These are phyloP conservation scores for Pleuronectes platessa DNA, from an alignment of 2,113 vertebrate genomes.

Conservation along the genomic window DNA sequence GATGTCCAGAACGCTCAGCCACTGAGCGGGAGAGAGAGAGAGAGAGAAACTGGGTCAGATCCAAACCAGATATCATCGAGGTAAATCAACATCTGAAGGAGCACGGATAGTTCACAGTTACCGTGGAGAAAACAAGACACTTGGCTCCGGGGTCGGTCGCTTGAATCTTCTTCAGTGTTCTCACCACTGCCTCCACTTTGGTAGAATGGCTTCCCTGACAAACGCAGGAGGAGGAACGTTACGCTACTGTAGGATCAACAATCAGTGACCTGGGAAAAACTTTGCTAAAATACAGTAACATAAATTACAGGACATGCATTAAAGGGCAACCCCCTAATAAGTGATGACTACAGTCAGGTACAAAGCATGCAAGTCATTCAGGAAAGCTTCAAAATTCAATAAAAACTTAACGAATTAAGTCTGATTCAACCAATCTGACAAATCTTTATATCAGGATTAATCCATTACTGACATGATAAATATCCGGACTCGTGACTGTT, in stretches of 20 bases:
- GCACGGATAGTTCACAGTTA: constrained; percentile 71
- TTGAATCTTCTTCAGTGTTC: constrained; percentile 95
- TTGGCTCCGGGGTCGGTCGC: constrained; percentile 91
- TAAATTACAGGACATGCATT: not conserved
- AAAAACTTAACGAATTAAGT: too few relatives aligned
- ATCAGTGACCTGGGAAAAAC: not conserved
- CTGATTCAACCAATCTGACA: too few relatives aligned
- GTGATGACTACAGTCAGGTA: not conserved
- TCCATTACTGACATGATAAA: not conserved
- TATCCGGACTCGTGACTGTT: not conserved
- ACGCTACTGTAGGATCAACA: not conserved
- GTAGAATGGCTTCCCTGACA: constrained; percentile 97
- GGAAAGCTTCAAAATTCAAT: not conserved
- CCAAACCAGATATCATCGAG: constrained; percentile 11
- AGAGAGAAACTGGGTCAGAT: constrained; percentile 23
- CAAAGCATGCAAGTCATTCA: not conserved
- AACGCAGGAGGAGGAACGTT: not conserved
- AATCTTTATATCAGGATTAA: too few relatives aligned
- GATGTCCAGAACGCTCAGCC: constrained; percentile 97
- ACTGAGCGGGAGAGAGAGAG: constrained; percentile 80
- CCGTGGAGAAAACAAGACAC: constrained; percentile 97
- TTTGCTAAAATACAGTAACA: not conserved
- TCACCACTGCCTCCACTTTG: constrained; percentile 97
- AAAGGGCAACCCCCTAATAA: not conserved
- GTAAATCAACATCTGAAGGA: constrained; percentile 3